A percentile compares a stretch with the other conserved stretches of the same genome.
Conservation (phyloP, 2,797 vertebrate genomes). For the Melanotaenia boesemani region DNA sequence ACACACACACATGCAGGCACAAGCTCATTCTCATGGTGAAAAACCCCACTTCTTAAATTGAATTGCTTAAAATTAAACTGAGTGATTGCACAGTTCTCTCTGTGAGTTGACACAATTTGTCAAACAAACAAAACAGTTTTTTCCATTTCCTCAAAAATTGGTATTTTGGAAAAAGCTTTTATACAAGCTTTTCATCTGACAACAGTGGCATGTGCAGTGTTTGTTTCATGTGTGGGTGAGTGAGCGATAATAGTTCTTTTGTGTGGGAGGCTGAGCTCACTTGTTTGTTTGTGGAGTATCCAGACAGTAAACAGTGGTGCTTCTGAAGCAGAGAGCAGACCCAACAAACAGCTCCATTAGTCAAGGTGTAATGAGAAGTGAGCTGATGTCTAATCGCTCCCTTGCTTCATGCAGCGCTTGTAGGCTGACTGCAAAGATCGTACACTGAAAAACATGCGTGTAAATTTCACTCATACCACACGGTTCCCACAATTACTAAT, state of each 20-base stretch:
- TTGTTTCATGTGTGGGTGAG: conserved; percentile 47
- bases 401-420: conserved; percentile 19
- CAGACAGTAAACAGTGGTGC: conserved; percentile 61
- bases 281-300: conserved; percentile 59
- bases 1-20: conserved; percentile 4
- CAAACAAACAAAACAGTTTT: conserved; percentile 42
- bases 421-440: conserved; percentile 9
- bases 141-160: conserved; percentile 16
- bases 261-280: conserved; percentile 16
- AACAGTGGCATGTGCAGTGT: conserved; percentile 21
- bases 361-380: conserved; percentile 52
- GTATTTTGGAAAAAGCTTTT: conserved; percentile 20
- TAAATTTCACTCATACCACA: neutral
- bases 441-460: conserved; percentile 35
- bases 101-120: conserved; percentile 45
- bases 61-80: conserved; percentile 33
- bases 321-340: conserved; percentile 49
- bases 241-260: conserved; percentile 36
- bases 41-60: conserved; percentile 24
- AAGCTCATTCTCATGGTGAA: conserved; percentile 17
- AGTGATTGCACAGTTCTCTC: conserved; percentile 35
- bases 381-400: conserved; percentile 41
- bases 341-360: conserved; percentile 52
- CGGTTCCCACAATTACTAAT: neutral
- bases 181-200: conserved; percentile 41